Conservation (phyloP, 2,113 vertebrate species). For the Egretta garzetta region DNA sequence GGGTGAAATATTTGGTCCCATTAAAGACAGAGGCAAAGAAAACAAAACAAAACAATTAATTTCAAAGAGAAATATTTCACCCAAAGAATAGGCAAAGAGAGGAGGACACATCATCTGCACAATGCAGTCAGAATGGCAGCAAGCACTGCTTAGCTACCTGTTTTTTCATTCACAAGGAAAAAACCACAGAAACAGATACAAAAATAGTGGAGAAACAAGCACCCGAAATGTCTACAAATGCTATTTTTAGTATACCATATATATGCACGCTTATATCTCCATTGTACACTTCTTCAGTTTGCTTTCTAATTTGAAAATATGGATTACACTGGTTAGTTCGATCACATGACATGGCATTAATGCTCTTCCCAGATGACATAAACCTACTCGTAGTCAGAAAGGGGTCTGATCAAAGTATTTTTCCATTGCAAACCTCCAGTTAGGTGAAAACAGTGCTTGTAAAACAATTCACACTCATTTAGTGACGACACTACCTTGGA, state of each 20-base stretch:
- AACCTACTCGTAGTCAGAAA: background rate
- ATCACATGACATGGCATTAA: background rate
- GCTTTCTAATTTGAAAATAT: background rate
- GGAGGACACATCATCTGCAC: background rate
- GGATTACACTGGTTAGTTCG: background rate
- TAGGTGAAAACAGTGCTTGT: background rate
- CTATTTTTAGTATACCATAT: background rate
- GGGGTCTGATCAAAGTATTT: background rate
- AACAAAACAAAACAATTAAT: conserved; percentile 57
- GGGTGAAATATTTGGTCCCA: background rate
- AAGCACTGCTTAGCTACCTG: background rate
- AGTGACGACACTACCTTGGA: background rate
- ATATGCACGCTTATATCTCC: background rate
- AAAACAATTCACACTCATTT: background rate
- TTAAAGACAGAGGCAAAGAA: conserved; percentile 3
- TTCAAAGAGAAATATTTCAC: conserved; percentile 25
- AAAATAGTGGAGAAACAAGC: background rate
- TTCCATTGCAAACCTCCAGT: background rate
- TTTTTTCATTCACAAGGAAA: background rate
- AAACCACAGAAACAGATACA: background rate
- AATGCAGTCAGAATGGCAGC: background rate
- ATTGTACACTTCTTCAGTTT: background rate
- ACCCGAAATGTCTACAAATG: background rate
- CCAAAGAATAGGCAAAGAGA: background rate
- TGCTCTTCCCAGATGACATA: background rate